phyloP scores from a whole-genome alignment of 1,140 invertebrate genomes.

The Rhizoglyphus robini region DNA sequence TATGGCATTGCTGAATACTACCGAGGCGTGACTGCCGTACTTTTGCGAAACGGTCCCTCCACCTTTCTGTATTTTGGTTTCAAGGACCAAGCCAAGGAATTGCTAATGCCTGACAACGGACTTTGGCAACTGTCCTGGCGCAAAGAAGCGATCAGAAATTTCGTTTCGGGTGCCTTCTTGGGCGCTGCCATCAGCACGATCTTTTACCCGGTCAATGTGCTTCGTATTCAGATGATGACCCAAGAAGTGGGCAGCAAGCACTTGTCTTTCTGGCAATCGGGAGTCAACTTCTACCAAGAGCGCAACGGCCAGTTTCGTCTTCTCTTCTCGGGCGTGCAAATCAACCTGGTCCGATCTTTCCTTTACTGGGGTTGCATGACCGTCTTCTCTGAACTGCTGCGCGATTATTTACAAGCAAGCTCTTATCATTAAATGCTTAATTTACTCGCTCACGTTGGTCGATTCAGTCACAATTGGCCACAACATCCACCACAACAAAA shows the following conservation, averaged over 20 bases:
- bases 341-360: conserved; percentile 85
- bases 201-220: conserved; percentile 94
- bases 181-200: conserved; percentile 81
- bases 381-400: conserved; percentile 62
- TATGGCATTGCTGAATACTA: conserved; percentile 52
- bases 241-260: conserved; percentile 61
- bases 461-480: no score
- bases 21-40: conserved; percentile 53
- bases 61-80: conserved; percentile 83
- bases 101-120: conserved; percentile 38
- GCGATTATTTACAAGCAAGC: neutral
- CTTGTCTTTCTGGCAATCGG: conserved; percentile 51
- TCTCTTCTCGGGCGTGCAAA: conserved; percentile 79
- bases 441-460: no score
- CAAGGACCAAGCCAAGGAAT: conserved; percentile 52
- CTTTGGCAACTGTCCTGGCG: neutral
- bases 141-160: conserved; percentile 32
- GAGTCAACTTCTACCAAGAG: conserved; percentile 57
- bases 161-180: conserved; percentile 80
- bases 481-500: no score
- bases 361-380: conserved; percentile 97
- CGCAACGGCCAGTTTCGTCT: conserved; percentile 57
- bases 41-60: conserved; percentile 67
- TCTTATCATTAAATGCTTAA: neutral
- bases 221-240: conserved; percentile 87